Evolutionary conservation across 64 coral and sea anemone species (phyloP).

Genomic region (Actinia tenebrosa): DNA sequence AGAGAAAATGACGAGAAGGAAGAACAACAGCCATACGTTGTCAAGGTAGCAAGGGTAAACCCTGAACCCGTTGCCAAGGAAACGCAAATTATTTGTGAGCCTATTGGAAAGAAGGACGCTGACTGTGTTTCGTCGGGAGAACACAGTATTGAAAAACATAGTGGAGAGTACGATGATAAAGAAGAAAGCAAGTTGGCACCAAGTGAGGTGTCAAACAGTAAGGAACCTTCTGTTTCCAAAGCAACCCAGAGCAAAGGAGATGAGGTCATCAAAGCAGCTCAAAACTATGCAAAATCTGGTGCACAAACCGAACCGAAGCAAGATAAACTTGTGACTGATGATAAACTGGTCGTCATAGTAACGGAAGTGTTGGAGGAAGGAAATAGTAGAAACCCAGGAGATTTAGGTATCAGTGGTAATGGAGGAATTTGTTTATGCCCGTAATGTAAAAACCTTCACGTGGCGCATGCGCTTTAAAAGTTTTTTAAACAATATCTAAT

Average conservation of each 20-base stretch:
- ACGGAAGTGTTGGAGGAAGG: conserved; percentile 7
- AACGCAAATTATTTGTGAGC: neutral
- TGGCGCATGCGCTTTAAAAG: no score
- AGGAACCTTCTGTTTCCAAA: neutral
- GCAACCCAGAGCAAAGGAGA: neutral
- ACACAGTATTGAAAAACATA: neutral
- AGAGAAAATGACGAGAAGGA: neutral
- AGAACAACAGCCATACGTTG: neutral
- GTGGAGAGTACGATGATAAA: neutral
- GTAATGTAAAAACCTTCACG: no score
- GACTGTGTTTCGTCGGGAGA: neutral
- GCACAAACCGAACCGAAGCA: conserved; percentile 3
- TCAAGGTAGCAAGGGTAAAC: neutral
- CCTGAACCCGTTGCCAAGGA: neutral
- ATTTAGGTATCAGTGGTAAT: neutral
- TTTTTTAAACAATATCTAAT: no score
- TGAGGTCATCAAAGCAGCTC: neutral
- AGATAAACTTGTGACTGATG: neutral
- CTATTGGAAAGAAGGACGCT: neutral
- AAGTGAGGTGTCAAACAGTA: no score
- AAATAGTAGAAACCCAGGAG: neutral
- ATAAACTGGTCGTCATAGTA: neutral
- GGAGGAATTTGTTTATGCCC: neutral
- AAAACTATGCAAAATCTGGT: conserved; percentile 14
- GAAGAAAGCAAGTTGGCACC: neutral